These are phyloP conservation scores for Sus cebifrons DNA, from an alignment of 2,797 vertebrate genomes.

Conservation along the genomic window DNA sequence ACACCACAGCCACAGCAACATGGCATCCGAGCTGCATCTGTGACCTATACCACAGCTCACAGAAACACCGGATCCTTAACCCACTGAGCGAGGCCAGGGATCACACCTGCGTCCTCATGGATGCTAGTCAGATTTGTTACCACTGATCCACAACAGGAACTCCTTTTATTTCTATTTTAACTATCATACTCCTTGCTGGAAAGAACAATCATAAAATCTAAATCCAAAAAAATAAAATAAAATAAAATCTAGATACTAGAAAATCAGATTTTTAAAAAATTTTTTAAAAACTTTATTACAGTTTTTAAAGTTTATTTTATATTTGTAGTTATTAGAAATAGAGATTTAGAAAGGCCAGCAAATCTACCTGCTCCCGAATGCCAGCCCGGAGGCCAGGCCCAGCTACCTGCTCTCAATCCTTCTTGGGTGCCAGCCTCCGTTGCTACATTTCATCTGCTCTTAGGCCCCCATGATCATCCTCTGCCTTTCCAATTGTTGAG, in stretches of 20 bases:
- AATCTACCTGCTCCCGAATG: not conserved
- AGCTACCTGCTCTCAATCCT: not conserved
- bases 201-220: not conserved
- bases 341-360: not conserved
- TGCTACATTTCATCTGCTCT: not conserved
- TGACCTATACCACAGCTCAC: too few species aligned
- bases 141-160: too few species aligned
- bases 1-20: too few species aligned
- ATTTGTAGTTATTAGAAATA: not conserved
- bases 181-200: not conserved
- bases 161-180: not conserved
- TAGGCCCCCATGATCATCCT: not conserved
- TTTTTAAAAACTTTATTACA: too few species aligned
- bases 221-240: not conserved
- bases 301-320: too few species aligned
- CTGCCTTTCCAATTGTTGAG: not conserved
- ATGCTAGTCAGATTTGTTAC: too few species aligned
- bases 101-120: too few species aligned
- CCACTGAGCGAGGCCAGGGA: too few species aligned
- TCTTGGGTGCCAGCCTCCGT: too few species aligned
- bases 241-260: not conserved
- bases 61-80: too few species aligned
- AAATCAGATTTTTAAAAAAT: not conserved
- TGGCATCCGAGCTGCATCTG: too few species aligned
- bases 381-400: not conserved